Evolutionary conservation across 2,113 vertebrate species (phyloP).

Genomic region (Todiramphus saurophagus): DNA sequence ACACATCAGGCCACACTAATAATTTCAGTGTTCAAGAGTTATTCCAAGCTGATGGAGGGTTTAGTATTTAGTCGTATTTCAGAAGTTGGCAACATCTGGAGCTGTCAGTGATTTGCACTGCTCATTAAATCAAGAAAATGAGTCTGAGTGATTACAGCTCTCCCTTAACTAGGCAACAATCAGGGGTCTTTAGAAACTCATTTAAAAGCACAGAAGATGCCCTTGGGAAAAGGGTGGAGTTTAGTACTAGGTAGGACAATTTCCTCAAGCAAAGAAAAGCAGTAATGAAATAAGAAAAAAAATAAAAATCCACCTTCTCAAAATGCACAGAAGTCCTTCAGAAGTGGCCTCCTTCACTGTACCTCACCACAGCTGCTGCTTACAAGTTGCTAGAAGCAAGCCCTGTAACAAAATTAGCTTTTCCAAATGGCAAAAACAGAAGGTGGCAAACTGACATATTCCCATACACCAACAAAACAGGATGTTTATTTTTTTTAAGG

Average conservation of each 20-base stretch:
- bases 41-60: background rate
- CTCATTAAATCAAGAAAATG: conserved; percentile 20
- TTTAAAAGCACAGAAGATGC: background rate
- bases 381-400: background rate
- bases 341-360: background rate
- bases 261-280: background rate
- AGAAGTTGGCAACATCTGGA: background rate
- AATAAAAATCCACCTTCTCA: background rate
- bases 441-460: conserved; percentile 28
- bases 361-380: conserved; percentile 1
- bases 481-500: background rate
- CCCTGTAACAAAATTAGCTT: conserved; percentile 21
- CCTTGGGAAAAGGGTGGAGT: background rate
- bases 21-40: background rate
- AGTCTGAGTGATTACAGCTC: background rate
- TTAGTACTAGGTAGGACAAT: background rate
- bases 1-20: background rate
- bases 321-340: background rate
- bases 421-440: conserved; percentile 56
- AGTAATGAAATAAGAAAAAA: background rate
- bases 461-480: background rate
- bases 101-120: background rate
- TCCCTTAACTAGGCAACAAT: background rate
- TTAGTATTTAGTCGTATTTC: background rate
- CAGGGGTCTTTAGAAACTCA: background rate